These are phyloP conservation scores for Phymorhynchus buccinoides DNA, from an alignment of 1,140 invertebrate species.

Conservation along the genomic window DNA sequence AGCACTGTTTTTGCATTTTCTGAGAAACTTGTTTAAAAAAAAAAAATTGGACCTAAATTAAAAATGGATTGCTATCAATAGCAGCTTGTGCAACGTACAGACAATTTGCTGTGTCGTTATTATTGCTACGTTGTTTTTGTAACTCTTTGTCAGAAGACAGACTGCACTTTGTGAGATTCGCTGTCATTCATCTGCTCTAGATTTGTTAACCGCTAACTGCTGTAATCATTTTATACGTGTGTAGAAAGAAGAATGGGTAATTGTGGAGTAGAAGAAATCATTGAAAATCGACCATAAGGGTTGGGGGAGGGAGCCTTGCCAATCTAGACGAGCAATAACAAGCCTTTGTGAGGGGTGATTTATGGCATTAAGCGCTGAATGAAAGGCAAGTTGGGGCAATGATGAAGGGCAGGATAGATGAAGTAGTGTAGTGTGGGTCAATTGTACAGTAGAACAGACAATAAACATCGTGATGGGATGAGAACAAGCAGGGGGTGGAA, in stretches of 20 bases:
- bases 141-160: background rate
- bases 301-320: too few species aligned
- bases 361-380: too few species aligned
- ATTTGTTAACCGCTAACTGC: slow-evolving; percentile 1
- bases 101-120: background rate
- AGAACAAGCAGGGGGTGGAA: too few species aligned
- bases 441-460: too few species aligned
- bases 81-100: background rate
- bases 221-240: background rate
- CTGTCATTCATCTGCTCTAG: background rate
- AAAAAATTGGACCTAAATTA: too few species aligned
- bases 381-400: too few species aligned
- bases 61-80: background rate
- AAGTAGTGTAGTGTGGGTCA: too few species aligned
- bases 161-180: too few species aligned
- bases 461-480: too few species aligned
- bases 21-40: background rate
- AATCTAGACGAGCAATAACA: too few species aligned
- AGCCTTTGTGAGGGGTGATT: too few species aligned
- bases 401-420: too few species aligned
- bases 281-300: background rate
- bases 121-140: background rate
- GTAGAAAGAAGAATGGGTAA: background rate
- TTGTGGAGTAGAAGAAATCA: background rate
- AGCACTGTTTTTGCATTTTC: background rate